Conservation (phyloP, 2,797 vertebrate genomes). For the Clamator glandarius region DNA sequence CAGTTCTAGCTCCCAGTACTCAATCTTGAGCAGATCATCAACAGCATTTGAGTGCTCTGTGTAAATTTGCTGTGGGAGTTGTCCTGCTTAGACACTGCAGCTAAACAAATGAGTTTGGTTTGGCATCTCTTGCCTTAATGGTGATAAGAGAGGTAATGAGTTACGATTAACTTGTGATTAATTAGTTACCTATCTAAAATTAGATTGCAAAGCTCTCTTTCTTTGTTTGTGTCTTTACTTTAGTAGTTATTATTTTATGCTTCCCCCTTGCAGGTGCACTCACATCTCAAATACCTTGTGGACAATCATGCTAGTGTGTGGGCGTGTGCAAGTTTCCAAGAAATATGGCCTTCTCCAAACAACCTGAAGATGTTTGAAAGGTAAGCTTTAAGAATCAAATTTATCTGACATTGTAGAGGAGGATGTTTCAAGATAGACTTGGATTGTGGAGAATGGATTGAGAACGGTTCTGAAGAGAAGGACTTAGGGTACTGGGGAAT, state of each 20-base stretch:
- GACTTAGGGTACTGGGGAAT: too few relatives aligned
- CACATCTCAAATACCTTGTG: slow-evolving; percentile 89
- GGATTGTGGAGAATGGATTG: too few relatives aligned
- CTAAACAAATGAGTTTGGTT: background rate
- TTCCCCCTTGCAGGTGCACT: slow-evolving; percentile 84
- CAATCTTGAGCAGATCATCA: background rate
- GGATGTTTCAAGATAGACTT: background rate
- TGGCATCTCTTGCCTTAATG: background rate
- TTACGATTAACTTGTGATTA: background rate
- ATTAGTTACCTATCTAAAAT: background rate
- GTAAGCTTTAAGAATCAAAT: slow-evolving; percentile 66
- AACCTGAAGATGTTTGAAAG: slow-evolving; percentile 93
- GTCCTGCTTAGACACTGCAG: background rate
- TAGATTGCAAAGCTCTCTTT: background rate
- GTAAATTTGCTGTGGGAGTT: background rate
- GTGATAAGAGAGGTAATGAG: background rate
- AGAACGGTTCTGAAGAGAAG: too few relatives aligned
- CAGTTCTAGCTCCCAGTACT: background rate
- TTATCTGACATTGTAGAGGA: background rate
- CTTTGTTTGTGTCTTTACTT: background rate
- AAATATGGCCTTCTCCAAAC: slow-evolving; percentile 90
- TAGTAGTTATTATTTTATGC: background rate
- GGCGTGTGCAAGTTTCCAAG: slow-evolving; percentile 92
- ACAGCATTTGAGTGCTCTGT: background rate
- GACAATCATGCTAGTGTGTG: slow-evolving; percentile 93